These are phyloP conservation scores for Armadillidium nasatum DNA, from an alignment of 1,140 invertebrate genomes.

Conservation along the genomic window DNA sequence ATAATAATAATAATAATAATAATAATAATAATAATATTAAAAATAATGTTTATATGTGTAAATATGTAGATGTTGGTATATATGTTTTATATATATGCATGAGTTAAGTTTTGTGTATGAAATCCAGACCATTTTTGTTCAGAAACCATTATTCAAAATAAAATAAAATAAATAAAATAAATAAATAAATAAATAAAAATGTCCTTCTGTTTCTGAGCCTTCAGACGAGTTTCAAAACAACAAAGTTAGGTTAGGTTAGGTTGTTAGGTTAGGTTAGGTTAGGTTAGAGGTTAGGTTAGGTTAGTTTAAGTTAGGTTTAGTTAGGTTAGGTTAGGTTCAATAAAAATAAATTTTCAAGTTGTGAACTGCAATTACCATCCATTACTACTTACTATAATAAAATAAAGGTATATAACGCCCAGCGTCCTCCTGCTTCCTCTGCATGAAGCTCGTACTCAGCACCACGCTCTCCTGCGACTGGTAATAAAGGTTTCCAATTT, in stretches of 20 bases:
- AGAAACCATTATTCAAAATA: no score
- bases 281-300: not conserved
- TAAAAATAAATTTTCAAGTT: not conserved
- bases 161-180: no score
- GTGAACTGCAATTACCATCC: not conserved
- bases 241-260: no score
- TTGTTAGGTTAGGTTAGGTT: not conserved
- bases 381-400: conserved; percentile 21
- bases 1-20: no score
- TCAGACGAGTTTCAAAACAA: not conserved
- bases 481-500: conserved; percentile 21
- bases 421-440: conserved; percentile 23
- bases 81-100: no score
- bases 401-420: conserved; percentile 19
- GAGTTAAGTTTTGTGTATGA: no score
- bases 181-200: no score
- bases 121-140: no score
- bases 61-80: no score
- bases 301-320: not conserved
- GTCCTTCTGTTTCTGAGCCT: not conserved
- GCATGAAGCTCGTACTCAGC: conserved; percentile 21
- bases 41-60: no score
- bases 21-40: no score
- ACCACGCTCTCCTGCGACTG: conserved; percentile 25
- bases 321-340: not conserved